Percentiles rank a stretch among this genome's conserved stretches.
Conservation (phyloP, 2,797 vertebrate species). For the Pipistrellus pipistrellus region DNA sequence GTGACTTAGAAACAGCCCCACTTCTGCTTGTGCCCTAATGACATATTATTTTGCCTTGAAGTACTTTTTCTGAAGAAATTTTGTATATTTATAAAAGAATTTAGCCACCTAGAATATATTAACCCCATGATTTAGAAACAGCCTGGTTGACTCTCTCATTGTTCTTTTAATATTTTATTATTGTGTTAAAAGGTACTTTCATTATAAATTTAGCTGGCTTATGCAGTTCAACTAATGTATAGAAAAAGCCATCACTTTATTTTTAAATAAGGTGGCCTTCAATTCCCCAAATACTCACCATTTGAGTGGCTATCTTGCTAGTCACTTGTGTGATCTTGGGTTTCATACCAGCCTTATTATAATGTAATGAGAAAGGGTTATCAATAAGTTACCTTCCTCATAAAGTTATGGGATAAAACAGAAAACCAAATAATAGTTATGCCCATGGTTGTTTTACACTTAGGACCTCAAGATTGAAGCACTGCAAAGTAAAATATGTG, state of each 20-base stretch:
- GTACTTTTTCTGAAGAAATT: slow-evolving; percentile 6
- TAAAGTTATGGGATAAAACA: slow-evolving; percentile 17
- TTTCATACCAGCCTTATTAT: slow-evolving; percentile 37
- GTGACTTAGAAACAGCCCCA: slow-evolving; percentile 15
- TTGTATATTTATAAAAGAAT: neutral
- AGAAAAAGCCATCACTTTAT: slow-evolving; percentile 11
- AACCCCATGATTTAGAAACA: slow-evolving; percentile 33
- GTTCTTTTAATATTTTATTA: slow-evolving; percentile 60
- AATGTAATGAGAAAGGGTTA: slow-evolving; percentile 20
- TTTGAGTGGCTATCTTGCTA: slow-evolving; percentile 49
- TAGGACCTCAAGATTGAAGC: slow-evolving; percentile 23
- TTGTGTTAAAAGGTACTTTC: slow-evolving; percentile 42
- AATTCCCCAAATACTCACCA: neutral
- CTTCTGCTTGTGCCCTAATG: slow-evolving; percentile 22
- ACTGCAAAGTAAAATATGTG: slow-evolving; percentile 61
- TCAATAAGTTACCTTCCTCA: slow-evolving; percentile 46
- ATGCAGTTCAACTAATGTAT: slow-evolving; percentile 11
- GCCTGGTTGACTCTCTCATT: slow-evolving; percentile 37
- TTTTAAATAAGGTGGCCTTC: slow-evolving; percentile 41
- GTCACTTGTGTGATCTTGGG: slow-evolving; percentile 37
- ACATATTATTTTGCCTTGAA: neutral
- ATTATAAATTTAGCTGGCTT: slow-evolving; percentile 52
- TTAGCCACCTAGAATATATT: slow-evolving; percentile 5
- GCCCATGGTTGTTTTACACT: slow-evolving; percentile 29
- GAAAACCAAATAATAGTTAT: slow-evolving; percentile 50